Percentiles rank a stretch among this genome's conserved stretches.
These are phyloP conservation scores for Apis florea DNA, from an alignment of 1,140 invertebrate species.

Conservation along the genomic window DNA sequence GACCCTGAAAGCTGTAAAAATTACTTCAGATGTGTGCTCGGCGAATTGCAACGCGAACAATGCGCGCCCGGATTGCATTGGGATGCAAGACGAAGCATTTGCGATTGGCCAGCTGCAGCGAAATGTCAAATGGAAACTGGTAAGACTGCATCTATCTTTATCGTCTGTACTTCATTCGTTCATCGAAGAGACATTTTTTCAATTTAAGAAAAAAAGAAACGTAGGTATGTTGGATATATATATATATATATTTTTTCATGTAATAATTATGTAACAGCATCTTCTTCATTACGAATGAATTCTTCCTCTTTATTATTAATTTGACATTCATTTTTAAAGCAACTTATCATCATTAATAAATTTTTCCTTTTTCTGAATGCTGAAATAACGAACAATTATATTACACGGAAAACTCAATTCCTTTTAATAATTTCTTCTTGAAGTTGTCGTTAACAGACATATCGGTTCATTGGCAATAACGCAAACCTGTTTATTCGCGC, in stretches of 20 bases:
- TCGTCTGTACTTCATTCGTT: not conserved
- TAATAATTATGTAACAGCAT: not conserved
- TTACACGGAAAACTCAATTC: too few species aligned
- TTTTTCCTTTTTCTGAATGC: too few species aligned
- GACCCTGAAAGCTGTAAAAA: constrained; percentile 87
- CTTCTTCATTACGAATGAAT: not conserved
- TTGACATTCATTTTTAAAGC: too few species aligned
- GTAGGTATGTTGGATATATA: not conserved
- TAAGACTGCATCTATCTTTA: constrained; percentile 33
- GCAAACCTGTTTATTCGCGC: constrained; percentile 51
- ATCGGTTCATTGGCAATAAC: not conserved
- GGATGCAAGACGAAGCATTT: constrained; percentile 84
- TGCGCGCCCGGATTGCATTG: constrained; percentile 91
- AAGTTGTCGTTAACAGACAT: not conserved
- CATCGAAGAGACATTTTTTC: too few species aligned
- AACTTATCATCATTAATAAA: too few species aligned
- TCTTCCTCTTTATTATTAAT: too few species aligned
- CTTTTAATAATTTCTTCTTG: not conserved
- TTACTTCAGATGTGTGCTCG: constrained; percentile 88
- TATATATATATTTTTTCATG: not conserved
- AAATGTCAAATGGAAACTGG: constrained; percentile 82
- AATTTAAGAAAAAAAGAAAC: not conserved
- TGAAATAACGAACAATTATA: too few species aligned
- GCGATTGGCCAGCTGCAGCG: constrained; percentile 89
- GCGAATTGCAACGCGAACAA: constrained; percentile 84